phyloP scores from a whole-genome alignment of 2,797 vertebrate species.

The Acipenser oxyrinchus region DNA sequence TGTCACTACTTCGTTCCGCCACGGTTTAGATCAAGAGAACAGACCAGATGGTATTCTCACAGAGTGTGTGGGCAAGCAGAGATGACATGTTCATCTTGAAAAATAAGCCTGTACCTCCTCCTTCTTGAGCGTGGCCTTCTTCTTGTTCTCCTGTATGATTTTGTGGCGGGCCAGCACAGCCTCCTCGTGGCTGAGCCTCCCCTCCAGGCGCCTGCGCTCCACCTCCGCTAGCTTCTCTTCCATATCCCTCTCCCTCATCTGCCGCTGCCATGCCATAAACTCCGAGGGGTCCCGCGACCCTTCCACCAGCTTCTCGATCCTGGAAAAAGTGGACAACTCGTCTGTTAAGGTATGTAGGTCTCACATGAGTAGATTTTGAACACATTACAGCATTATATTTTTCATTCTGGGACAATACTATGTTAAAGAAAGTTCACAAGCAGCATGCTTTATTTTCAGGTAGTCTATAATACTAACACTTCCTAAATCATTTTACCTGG shows the following conservation, averaged over 20 bases:
- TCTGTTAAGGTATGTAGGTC: too few relatives aligned
- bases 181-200: slow-evolving; percentile 69
- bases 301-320: slow-evolving; percentile 64
- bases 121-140: slow-evolving; percentile 61
- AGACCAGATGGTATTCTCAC: too few relatives aligned
- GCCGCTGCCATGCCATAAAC: slow-evolving; percentile 77
- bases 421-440: too few relatives aligned
- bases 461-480: too few relatives aligned
- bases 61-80: too few relatives aligned
- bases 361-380: too few relatives aligned
- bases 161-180: slow-evolving; percentile 62
- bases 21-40: too few relatives aligned
- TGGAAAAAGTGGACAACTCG: slow-evolving; percentile 29
- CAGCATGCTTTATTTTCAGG: too few relatives aligned
- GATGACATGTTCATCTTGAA: background rate
- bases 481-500: too few relatives aligned
- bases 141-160: slow-evolving; percentile 64
- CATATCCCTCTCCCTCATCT: slow-evolving; percentile 65
- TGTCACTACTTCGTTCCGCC: too few relatives aligned
- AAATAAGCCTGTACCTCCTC: slow-evolving; percentile 62
- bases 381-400: too few relatives aligned
- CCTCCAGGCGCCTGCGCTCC: slow-evolving; percentile 61
- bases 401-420: too few relatives aligned
- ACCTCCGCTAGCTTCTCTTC: slow-evolving; percentile 57
- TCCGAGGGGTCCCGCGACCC: slow-evolving; percentile 66